A percentile compares a stretch with the other conserved stretches of the same genome.
Conservation (phyloP, 2,888 invertebrate species). For the Zaprionus obscuricornis region DNA sequence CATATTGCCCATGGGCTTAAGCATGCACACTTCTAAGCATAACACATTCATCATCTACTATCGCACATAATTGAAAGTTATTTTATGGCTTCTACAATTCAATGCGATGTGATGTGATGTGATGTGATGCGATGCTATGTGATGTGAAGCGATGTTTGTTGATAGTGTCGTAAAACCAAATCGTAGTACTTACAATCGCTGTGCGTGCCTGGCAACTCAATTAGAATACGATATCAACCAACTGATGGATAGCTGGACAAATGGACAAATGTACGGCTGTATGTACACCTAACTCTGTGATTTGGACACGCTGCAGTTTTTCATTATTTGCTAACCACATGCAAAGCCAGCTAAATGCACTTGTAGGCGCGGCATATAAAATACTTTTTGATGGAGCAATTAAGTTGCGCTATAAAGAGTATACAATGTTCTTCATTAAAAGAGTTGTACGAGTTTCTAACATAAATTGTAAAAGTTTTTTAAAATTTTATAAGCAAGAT, state of each 20-base stretch:
- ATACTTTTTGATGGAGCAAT: background rate
- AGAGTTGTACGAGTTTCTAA: too few species aligned
- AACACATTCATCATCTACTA: slow-evolving; percentile 37
- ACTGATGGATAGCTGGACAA: too few species aligned
- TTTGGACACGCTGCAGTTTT: slow-evolving; percentile 11
- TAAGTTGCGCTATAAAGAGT: too few species aligned
- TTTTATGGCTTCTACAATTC: slow-evolving; percentile 64
- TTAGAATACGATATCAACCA: slow-evolving; percentile 47
- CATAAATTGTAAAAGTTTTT: too few species aligned
- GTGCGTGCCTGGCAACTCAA: slow-evolving; percentile 65
- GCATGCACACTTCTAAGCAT: slow-evolving; percentile 43
- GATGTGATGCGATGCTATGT: too few species aligned
- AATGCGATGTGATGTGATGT: too few species aligned
- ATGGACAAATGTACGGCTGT: too few species aligned
- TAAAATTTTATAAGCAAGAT: too few species aligned
- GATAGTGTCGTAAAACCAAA: slow-evolving; percentile 52
- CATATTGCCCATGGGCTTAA: slow-evolving; percentile 26
- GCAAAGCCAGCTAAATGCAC: slow-evolving; percentile 48
- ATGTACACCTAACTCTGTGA: slow-evolving; percentile 1
- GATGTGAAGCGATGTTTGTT: background rate
- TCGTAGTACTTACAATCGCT: slow-evolving; percentile 33
- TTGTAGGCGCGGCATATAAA: slow-evolving; percentile 21
- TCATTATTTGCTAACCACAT: slow-evolving; percentile 25
- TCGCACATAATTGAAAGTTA: slow-evolving; percentile 73
- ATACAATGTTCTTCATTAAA: too few species aligned